phyloP scores from a whole-genome alignment of 53 echinoderm and acorn worm genomes.

The Stichopus horrens region DNA sequence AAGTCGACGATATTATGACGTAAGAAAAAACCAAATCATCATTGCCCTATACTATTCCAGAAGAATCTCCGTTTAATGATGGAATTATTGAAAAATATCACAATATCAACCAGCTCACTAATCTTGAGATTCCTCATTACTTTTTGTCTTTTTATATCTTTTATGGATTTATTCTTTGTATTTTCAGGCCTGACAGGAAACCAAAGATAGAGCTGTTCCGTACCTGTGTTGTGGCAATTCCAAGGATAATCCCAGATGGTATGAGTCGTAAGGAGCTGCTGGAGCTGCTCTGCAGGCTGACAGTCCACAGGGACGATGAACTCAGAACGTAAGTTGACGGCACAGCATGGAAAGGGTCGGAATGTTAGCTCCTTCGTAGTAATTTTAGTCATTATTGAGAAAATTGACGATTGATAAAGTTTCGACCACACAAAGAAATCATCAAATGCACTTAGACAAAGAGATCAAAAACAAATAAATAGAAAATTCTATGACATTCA shows the following conservation, averaged over 20 bases:
- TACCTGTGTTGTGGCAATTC: constrained; percentile 94
- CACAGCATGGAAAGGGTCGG: too few species aligned
- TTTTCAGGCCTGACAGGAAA: constrained; percentile 85
- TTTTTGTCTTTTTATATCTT: background rate
- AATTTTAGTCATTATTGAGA: too few species aligned
- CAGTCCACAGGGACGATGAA: constrained; percentile 96
- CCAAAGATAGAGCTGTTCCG: constrained; percentile 98
- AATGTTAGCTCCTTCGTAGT: too few species aligned
- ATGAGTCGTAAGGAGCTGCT: constrained; percentile 88
- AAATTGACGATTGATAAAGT: too few species aligned
- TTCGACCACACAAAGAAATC: too few species aligned
- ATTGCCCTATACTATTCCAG: background rate
- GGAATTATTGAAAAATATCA: background rate
- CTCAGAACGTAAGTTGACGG: constrained; percentile 79
- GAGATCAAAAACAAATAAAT: too few species aligned
- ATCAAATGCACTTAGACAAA: too few species aligned
- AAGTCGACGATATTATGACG: constrained; percentile 99
- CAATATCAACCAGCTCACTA: background rate
- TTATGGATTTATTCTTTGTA: background rate
- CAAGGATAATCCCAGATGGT: constrained; percentile 92
- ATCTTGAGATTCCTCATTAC: background rate
- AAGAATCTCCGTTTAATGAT: background rate
- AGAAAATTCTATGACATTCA: too few species aligned
- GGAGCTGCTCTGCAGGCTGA: constrained; percentile 84
- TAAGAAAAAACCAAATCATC: constrained; percentile 49